Percentiles rank a stretch among this genome's conserved stretches.
Conservation (phyloP, 1,140 invertebrate genomes). For the Drosophila asahinai region DNA sequence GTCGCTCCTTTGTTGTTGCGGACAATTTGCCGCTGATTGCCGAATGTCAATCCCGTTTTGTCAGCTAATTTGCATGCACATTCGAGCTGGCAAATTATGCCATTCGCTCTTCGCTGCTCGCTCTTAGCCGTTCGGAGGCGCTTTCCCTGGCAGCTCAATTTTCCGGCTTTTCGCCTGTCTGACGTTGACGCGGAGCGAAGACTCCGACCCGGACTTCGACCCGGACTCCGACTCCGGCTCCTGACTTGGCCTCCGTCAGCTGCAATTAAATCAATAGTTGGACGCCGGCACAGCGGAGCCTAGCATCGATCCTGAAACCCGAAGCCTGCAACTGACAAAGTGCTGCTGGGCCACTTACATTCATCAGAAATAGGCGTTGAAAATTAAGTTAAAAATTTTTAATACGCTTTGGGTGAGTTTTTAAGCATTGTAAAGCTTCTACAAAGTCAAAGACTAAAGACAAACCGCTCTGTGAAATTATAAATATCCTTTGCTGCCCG, state of each 20-base stretch:
- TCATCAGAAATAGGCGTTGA: background rate
- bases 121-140: background rate
- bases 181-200: conserved; percentile 26
- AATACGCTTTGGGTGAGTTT: background rate
- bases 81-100: conserved; percentile 42
- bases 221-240: conserved; percentile 1
- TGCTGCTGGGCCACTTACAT: background rate
- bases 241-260: conserved; percentile 12
- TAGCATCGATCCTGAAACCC: conserved; percentile 4
- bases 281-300: background rate
- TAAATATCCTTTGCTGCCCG: too few species aligned
- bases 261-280: conserved; percentile 46
- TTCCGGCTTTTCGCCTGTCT: conserved; percentile 30
- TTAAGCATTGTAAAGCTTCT: background rate
- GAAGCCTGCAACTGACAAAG: background rate
- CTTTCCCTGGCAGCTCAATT: conserved; percentile 37
- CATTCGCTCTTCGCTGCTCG: conserved; percentile 1
- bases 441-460: too few species aligned
- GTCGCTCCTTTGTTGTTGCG: conserved; percentile 17
- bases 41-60: conserved; percentile 59
- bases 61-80: conserved; percentile 74
- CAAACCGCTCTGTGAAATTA: too few species aligned
- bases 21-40: conserved; percentile 51
- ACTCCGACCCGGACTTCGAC: background rate
- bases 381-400: background rate